Percentiles rank a stretch among this genome's conserved stretches.
Conservation (phyloP, 2,888 invertebrate genomes). For the Dichetophora obliterata region DNA sequence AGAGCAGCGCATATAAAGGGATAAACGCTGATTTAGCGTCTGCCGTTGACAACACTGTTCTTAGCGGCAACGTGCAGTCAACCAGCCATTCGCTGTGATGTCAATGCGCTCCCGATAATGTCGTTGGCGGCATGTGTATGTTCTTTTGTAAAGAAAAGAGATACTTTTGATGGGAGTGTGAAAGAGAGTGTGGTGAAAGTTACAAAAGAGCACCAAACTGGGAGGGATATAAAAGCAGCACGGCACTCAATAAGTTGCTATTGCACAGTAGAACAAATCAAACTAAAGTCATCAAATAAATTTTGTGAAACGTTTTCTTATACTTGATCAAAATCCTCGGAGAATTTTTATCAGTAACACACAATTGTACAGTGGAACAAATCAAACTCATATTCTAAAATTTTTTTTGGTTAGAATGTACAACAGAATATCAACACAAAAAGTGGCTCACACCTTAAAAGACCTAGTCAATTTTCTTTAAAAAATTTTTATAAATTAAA, state of each 20-base stretch:
- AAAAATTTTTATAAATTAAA: too few relatives aligned
- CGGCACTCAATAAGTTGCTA: background rate
- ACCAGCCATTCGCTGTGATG: background rate
- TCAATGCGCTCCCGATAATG: conserved; percentile 27
- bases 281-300: too few relatives aligned
- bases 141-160: background rate
- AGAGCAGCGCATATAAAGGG: conserved; percentile 33
- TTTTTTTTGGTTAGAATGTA: too few relatives aligned
- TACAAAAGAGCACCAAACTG: background rate
- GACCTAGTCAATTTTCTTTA: too few relatives aligned
- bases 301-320: too few relatives aligned
- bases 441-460: too few relatives aligned
- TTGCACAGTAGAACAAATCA: background rate
- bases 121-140: background rate
- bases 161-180: background rate
- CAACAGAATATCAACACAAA: too few relatives aligned
- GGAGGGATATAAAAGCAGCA: background rate
- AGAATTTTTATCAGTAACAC: too few relatives aligned
- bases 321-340: too few relatives aligned
- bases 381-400: too few relatives aligned
- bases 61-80: conserved; percentile 6
- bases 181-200: background rate
- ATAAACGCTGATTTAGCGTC: conserved; percentile 45
- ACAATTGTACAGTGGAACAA: too few relatives aligned
- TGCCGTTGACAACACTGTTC: conserved; percentile 32